Conservation (phyloP, 2,797 vertebrate species). For the Cynopterus sphinx region DNA sequence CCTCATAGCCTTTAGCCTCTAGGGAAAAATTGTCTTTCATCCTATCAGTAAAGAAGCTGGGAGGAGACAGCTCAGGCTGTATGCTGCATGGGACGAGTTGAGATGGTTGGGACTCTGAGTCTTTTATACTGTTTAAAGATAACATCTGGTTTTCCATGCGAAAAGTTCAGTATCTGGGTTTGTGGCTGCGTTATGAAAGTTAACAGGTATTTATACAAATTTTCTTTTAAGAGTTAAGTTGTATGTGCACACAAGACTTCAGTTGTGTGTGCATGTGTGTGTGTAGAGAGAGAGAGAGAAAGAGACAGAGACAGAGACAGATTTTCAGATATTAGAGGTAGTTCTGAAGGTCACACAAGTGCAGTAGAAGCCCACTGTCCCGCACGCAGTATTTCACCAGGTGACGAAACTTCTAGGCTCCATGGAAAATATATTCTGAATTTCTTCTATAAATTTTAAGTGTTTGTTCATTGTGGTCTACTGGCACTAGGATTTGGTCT, state of each 20-base stretch:
- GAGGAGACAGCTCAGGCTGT: constrained; percentile 53
- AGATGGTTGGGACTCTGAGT: constrained; percentile 70
- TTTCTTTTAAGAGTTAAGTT: too few relatives aligned
- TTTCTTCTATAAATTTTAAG: constrained; percentile 65
- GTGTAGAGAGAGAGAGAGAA: not conserved
- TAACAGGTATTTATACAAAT: constrained; percentile 59
- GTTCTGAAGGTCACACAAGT: not conserved
- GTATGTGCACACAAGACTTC: too few relatives aligned
- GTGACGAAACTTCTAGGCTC: constrained; percentile 60
- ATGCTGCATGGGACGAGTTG: constrained; percentile 70
- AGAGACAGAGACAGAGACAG: not conserved
- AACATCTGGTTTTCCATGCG: constrained; percentile 69
- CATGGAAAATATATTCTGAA: constrained; percentile 60
- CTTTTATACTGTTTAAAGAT: constrained; percentile 78
- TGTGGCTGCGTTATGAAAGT: constrained; percentile 70
- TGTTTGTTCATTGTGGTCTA: constrained; percentile 42
- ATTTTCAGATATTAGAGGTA: not conserved
- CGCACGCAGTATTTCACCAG: constrained; percentile 68
- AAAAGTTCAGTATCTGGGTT: constrained; percentile 64
- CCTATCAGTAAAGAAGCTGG: constrained; percentile 48
- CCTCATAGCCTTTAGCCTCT: not conserved
- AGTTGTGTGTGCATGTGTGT: not conserved
- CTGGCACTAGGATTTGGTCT: constrained; percentile 66
- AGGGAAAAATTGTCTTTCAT: constrained; percentile 48
- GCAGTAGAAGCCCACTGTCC: not conserved